Conservation (phyloP, 64 coral and sea anemone genomes). For the Montipora efflorescens region DNA sequence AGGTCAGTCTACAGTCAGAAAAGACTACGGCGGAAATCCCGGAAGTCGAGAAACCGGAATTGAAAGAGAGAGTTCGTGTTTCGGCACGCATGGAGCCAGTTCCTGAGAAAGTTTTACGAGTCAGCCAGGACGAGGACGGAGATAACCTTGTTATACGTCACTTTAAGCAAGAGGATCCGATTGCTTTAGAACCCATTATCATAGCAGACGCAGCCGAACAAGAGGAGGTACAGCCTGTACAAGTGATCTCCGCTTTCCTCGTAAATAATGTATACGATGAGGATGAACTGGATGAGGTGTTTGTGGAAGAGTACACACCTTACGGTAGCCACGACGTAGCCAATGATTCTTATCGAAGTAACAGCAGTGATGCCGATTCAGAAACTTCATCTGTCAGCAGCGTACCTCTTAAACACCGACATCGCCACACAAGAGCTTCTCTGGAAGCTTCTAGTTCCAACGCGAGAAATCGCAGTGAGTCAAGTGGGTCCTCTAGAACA, state of each 20-base stretch:
- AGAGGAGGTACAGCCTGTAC: not conserved
- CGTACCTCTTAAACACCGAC: constrained; percentile 58
- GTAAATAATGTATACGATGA: constrained; percentile 75
- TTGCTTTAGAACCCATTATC: constrained; percentile 24
- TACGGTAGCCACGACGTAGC: not conserved
- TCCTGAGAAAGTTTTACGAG: constrained; percentile 58
- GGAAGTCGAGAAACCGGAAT: constrained; percentile 49
- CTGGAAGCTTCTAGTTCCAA: constrained; percentile 15
- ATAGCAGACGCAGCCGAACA: not conserved
- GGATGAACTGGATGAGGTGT: constrained; percentile 83
- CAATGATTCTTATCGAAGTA: not conserved
- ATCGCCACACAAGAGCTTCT: constrained; percentile 60
- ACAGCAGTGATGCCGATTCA: constrained; percentile 90
- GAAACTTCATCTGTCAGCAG: constrained; percentile 89
- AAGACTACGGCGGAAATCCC: not conserved
- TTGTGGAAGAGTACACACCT: constrained; percentile 37
- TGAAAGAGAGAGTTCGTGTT: constrained; percentile 48
- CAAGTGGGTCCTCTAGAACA: constrained; percentile 36
- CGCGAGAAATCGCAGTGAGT: constrained; percentile 19
- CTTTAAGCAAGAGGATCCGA: constrained; percentile 36
- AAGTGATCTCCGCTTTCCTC: constrained; percentile 62
- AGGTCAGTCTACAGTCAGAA: constrained; percentile 8
- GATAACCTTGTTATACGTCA: constrained; percentile 43
- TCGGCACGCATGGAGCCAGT: constrained; percentile 60
- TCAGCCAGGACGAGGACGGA: constrained; percentile 53